Evolutionary conservation across 1,140 invertebrate species (phyloP).

Genomic region (Elymnias hypermnestra): DNA sequence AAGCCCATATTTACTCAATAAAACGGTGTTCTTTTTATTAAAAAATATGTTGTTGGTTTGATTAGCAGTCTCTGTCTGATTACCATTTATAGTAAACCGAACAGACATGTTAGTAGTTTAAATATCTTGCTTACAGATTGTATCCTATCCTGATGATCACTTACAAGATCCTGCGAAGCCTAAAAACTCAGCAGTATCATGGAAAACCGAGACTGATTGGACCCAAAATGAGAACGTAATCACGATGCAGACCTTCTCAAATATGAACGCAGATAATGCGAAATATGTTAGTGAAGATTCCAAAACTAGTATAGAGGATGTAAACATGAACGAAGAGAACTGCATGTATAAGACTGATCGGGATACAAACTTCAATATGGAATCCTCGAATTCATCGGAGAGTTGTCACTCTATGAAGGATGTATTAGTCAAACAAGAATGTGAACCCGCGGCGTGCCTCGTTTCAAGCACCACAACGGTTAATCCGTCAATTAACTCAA

Average conservation of each 20-base stretch:
- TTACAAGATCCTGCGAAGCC: conserved; percentile 64
- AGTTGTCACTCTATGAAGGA: conserved; percentile 69
- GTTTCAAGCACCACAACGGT: conserved; percentile 47
- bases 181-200: conserved; percentile 58
- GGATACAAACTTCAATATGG: conserved; percentile 69
- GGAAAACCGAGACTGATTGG: conserved; percentile 64
- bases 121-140: conserved; percentile 37
- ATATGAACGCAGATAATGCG: conserved; percentile 46
- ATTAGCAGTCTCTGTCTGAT: too few species aligned
- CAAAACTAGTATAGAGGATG: conserved; percentile 66
- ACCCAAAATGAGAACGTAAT: conserved; percentile 56
- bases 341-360: conserved; percentile 66
- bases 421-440: conserved; percentile 48
- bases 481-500: conserved; percentile 47
- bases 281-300: conserved; percentile 68
- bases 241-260: conserved; percentile 52
- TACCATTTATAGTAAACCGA: too few species aligned
- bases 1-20: too few species aligned
- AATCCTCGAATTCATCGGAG: conserved; percentile 68
- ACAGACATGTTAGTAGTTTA: too few species aligned
- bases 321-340: conserved; percentile 61
- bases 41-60: too few species aligned
- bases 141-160: conserved; percentile 64
- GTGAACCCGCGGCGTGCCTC: conserved; percentile 39
- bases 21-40: too few species aligned